Evolutionary conservation across 1,140 invertebrate species (phyloP).

Genomic region (Fopius arisanus): DNA sequence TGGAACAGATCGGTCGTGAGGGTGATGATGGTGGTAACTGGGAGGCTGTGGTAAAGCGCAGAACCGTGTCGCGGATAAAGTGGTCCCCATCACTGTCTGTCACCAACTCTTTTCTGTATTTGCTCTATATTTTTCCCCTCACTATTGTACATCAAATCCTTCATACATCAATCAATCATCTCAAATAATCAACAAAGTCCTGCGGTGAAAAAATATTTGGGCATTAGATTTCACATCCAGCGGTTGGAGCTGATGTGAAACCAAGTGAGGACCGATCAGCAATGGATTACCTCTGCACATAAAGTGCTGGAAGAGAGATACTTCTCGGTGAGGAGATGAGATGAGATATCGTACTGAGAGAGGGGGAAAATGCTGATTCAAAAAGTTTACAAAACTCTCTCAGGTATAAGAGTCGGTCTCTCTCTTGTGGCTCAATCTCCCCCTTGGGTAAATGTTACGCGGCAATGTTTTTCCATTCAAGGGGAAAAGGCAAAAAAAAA

Average conservation of each 20-base stretch:
- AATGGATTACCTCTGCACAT: slow-evolving; percentile 2
- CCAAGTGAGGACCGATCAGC: slow-evolving; percentile 39
- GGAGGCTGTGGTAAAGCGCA: slow-evolving; percentile 60
- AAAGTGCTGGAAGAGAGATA: not conserved
- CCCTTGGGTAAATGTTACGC: slow-evolving; percentile 30
- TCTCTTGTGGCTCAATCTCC: slow-evolving; percentile 20
- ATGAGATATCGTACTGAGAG: slow-evolving; percentile 1
- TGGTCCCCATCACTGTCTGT: slow-evolving; percentile 59
- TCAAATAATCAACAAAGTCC: not conserved
- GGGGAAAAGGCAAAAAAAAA: slow-evolving; percentile 34
- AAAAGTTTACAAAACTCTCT: slow-evolving; percentile 47
- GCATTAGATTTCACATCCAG: no score
- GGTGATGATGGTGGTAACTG: slow-evolving; percentile 48
- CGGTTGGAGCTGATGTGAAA: slow-evolving; percentile 36
- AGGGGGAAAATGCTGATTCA: slow-evolving; percentile 40
- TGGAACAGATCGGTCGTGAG: slow-evolving; percentile 48
- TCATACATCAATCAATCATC: slow-evolving; percentile 23
- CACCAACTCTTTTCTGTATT: slow-evolving; percentile 41
- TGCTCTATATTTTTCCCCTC: not conserved
- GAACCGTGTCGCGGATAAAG: slow-evolving; percentile 62
- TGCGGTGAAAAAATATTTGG: no score
- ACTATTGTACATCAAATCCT: not conserved
- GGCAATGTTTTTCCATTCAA: slow-evolving; percentile 47
- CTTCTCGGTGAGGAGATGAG: slow-evolving; percentile 15
- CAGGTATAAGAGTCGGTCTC: slow-evolving; percentile 8